Evolutionary conservation across 1,140 invertebrate genomes (phyloP).

Genomic region (Drosophila oshimai): DNA sequence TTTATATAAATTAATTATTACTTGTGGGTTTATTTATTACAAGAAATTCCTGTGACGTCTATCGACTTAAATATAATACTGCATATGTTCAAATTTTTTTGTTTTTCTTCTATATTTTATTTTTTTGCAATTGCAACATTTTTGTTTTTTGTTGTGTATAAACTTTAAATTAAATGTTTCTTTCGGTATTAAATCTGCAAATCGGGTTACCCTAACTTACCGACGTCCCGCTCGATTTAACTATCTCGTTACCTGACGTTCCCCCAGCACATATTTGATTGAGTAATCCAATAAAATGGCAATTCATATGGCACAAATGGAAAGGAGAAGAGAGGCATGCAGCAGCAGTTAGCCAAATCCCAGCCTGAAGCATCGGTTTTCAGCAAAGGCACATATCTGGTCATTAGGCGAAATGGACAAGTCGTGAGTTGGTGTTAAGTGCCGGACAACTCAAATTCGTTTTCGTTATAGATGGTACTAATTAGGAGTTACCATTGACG

Average conservation of each 20-base stretch:
- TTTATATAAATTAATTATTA: too few relatives aligned
- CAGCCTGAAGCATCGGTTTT: background rate
- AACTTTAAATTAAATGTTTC: background rate
- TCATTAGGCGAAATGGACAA: conserved; percentile 65
- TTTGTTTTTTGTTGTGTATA: background rate
- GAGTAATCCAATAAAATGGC: conserved; percentile 31
- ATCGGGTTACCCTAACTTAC: background rate
- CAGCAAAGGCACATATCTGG: conserved; percentile 40
- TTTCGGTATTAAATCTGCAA: background rate
- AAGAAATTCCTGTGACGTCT: too few relatives aligned
- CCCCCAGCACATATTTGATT: conserved; percentile 17
- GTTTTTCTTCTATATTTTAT: too few relatives aligned
- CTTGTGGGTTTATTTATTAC: too few relatives aligned
- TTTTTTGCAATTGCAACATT: too few relatives aligned
- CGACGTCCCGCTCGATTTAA: background rate
- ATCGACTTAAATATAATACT: too few relatives aligned
- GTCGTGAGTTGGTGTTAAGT: conserved; percentile 67
- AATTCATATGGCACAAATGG: conserved; percentile 3
- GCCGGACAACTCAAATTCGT: conserved; percentile 47
- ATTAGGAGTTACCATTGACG: background rate
- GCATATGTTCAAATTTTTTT: too few relatives aligned
- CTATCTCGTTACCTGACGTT: conserved; percentile 14
- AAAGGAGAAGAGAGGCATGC: conserved; percentile 2
- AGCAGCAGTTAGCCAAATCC: background rate
- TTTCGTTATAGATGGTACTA: conserved; percentile 51